These are phyloP conservation scores for Syngnathus typhle DNA, from an alignment of 2,113 vertebrate genomes.

Conservation along the genomic window DNA sequence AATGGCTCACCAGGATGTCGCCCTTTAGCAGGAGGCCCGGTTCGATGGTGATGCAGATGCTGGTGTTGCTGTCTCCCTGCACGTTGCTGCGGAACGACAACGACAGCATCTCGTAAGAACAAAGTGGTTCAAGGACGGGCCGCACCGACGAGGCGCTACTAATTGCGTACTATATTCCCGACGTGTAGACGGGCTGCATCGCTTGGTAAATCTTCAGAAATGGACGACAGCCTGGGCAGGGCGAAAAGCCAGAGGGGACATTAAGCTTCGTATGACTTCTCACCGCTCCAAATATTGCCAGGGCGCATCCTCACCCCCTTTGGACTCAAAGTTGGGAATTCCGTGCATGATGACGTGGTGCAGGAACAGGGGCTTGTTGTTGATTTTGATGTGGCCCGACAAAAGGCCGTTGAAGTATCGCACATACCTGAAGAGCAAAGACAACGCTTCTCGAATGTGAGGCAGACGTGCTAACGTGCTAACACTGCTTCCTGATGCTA, in stretches of 20 bases:
- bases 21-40: slow-evolving; percentile 93
- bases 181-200: slow-evolving; percentile 97
- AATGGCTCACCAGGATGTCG: slow-evolving; percentile 85
- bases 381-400: slow-evolving; percentile 94
- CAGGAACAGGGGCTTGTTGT: slow-evolving; percentile 97
- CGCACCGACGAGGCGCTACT: slow-evolving; percentile 13
- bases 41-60: slow-evolving; percentile 97
- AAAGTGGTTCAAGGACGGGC: background rate
- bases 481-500: too few relatives aligned
- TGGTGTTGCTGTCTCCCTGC: slow-evolving; percentile 92
- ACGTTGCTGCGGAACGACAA: slow-evolving; percentile 75
- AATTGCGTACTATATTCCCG: slow-evolving; percentile 90
- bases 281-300: background rate
- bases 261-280: background rate
- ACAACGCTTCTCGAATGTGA: background rate
- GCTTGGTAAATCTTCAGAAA: slow-evolving; percentile 99
- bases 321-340: slow-evolving; percentile 95
- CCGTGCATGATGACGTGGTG: slow-evolving; percentile 98
- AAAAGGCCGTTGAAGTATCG: slow-evolving; percentile 95
- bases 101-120: background rate
- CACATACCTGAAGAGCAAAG: slow-evolving; percentile 78
- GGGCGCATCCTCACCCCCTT: slow-evolving; percentile 77
- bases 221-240: slow-evolving; percentile 84
- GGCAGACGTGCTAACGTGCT: background rate
- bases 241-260: background rate